These are phyloP conservation scores for Sylvia atricapilla DNA, from an alignment of 2,113 vertebrate genomes.

Conservation along the genomic window DNA sequence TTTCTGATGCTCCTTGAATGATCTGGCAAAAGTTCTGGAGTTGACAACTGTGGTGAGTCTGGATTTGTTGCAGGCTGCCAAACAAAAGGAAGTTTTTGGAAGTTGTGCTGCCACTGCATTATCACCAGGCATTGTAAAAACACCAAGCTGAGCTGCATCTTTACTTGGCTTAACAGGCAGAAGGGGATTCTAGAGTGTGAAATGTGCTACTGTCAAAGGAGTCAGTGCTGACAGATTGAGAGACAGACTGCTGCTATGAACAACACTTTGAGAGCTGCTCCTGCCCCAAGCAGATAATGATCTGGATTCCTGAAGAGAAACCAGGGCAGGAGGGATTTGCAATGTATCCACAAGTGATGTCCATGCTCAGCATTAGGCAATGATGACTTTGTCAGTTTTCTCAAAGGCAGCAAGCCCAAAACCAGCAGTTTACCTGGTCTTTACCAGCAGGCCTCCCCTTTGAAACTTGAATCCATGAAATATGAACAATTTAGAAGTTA, in stretches of 20 bases:
- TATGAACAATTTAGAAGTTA: neutral
- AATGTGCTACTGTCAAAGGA: slow-evolving; percentile 4
- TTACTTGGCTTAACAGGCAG: slow-evolving; percentile 6
- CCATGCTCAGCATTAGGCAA: neutral
- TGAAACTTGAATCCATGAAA: neutral
- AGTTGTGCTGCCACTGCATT: neutral
- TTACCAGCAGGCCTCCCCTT: neutral
- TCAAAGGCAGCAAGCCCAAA: neutral
- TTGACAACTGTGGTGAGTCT: neutral
- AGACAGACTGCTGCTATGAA: neutral
- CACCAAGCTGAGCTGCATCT: neutral
- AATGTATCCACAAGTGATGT: neutral
- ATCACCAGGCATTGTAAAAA: neutral
- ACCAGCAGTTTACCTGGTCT: neutral
- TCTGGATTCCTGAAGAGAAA: slow-evolving; percentile 15
- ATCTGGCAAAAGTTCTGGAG: slow-evolving; percentile 12
- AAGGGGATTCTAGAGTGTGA: neutral
- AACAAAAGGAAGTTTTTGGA: neutral
- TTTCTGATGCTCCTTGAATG: slow-evolving; percentile 21
- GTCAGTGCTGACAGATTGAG: neutral
- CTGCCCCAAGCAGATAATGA: slow-evolving; percentile 20
- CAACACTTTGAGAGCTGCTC: neutral
- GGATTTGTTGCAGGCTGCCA: neutral
- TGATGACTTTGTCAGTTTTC: neutral
- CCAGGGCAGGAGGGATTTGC: neutral